These are phyloP conservation scores for Menidia menidia DNA, from an alignment of 2,797 vertebrate species.

Conservation along the genomic window DNA sequence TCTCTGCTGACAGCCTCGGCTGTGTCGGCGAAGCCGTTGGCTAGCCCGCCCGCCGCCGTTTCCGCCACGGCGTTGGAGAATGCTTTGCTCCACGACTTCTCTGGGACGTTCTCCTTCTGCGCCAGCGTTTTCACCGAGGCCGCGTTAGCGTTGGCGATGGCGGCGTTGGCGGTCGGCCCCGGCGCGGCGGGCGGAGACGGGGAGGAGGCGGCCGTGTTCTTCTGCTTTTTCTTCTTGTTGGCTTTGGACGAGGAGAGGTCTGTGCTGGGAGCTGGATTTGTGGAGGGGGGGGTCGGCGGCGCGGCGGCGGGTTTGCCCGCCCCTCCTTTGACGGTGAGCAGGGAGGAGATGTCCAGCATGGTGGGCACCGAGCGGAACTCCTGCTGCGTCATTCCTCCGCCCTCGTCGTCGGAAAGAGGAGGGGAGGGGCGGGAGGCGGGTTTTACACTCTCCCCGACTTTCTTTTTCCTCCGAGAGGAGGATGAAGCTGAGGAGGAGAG, in stretches of 20 bases:
- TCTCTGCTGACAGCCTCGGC: conserved; percentile 33
- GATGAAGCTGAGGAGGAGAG: conserved; percentile 61
- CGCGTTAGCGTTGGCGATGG: conserved; percentile 16
- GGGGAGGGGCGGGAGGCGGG: conserved; percentile 66
- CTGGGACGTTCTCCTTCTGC: conserved; percentile 85
- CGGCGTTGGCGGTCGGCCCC: neutral
- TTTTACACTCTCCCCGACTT: conserved; percentile 75
- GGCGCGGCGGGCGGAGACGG: conserved; percentile 13
- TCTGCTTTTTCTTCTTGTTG: conserved; percentile 88
- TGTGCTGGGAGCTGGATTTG: conserved; percentile 20
- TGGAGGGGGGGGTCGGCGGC: conserved; percentile 26
- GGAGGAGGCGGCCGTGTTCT: conserved; percentile 43
- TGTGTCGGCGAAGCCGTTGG: conserved; percentile 87
- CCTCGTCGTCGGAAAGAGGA: conserved; percentile 81
- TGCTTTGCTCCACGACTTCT: conserved; percentile 69
- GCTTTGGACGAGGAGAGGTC: conserved; percentile 81
- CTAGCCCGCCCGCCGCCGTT: conserved; percentile 46
- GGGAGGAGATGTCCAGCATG: conserved; percentile 89
- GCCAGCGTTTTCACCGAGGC: conserved; percentile 60
- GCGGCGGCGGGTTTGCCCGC: conserved; percentile 59
- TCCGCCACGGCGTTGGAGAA: conserved; percentile 2
- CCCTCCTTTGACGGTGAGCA: conserved; percentile 84
- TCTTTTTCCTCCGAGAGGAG: conserved; percentile 82
- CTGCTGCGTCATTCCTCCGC: conserved; percentile 79
- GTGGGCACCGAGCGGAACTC: conserved; percentile 87